A percentile compares a stretch with the other conserved stretches of the same genome.
Evolutionary conservation across 2,113 vertebrate genomes (phyloP).

Genomic region (Lophochroa leadbeateri): DNA sequence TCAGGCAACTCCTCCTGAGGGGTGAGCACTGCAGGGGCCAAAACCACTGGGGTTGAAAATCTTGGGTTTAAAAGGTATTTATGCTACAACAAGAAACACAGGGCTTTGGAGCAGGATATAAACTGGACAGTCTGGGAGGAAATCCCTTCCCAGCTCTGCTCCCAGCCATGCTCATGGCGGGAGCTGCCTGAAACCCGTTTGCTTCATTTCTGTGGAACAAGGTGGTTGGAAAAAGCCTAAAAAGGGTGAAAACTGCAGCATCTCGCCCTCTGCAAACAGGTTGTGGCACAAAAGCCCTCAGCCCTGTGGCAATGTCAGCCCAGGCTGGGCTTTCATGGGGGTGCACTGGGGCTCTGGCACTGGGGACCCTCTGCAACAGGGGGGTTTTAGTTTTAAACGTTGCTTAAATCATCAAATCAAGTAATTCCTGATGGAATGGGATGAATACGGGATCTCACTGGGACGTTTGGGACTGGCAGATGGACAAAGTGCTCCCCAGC

Average conservation of each 20-base stretch:
- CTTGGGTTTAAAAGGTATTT: neutral
- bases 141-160: neutral
- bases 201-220: accelerated
- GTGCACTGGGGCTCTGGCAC: neutral
- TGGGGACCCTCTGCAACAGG: accelerated
- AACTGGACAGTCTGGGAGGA: too few species aligned
- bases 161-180: accelerated
- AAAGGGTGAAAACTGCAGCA: accelerated
- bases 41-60: neutral
- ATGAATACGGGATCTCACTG: accelerated
- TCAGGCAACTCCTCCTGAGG: accelerated
- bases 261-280: accelerated
- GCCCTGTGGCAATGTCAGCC: neutral
- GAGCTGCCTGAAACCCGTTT: neutral
- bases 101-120: neutral
- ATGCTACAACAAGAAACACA: neutral
- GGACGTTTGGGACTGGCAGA: accelerated
- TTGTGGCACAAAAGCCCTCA: neutral
- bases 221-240: neutral
- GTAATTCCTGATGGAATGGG: accelerated
- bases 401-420: neutral
- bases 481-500: accelerated
- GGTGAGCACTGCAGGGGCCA: accelerated
- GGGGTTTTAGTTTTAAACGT: neutral
- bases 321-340: neutral